These are phyloP conservation scores for Pangasius larnaudii DNA, from an alignment of 2,797 vertebrate species.

Conservation along the genomic window DNA sequence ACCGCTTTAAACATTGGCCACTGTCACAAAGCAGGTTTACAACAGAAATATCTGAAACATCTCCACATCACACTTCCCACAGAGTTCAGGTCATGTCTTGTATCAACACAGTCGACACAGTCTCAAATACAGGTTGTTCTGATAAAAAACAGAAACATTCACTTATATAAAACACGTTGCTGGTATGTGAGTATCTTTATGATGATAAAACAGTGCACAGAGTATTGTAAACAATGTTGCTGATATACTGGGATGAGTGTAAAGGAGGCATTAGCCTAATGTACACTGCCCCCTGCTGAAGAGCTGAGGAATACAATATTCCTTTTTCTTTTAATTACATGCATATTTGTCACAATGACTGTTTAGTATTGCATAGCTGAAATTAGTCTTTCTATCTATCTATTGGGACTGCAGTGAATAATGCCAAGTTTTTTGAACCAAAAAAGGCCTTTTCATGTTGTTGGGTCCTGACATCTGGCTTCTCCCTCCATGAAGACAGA, in stretches of 20 bases:
- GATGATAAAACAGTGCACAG: neutral
- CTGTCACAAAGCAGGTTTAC: too few relatives aligned
- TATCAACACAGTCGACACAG: neutral
- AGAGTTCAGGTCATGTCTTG: neutral
- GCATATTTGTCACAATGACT: neutral
- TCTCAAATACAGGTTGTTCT: neutral
- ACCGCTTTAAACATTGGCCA: too few relatives aligned
- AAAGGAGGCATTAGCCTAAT: neutral
- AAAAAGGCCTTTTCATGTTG: neutral
- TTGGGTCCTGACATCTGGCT: neutral
- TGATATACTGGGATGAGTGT: neutral
- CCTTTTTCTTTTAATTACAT: neutral
- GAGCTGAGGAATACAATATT: neutral
- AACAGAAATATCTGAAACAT: too few relatives aligned
- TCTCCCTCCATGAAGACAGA: neutral
- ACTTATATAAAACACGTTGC: neutral
- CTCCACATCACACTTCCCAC: neutral
- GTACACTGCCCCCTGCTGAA: slow-evolving; percentile 33
- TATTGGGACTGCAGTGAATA: neutral
- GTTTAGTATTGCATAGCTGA: neutral
- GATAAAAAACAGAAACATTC: neutral
- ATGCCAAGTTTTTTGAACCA: neutral
- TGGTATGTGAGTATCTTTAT: neutral
- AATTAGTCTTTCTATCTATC: neutral
- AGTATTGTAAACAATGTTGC: neutral